Conservation (phyloP, 2,797 vertebrate genomes). For the Falco columbarius region DNA sequence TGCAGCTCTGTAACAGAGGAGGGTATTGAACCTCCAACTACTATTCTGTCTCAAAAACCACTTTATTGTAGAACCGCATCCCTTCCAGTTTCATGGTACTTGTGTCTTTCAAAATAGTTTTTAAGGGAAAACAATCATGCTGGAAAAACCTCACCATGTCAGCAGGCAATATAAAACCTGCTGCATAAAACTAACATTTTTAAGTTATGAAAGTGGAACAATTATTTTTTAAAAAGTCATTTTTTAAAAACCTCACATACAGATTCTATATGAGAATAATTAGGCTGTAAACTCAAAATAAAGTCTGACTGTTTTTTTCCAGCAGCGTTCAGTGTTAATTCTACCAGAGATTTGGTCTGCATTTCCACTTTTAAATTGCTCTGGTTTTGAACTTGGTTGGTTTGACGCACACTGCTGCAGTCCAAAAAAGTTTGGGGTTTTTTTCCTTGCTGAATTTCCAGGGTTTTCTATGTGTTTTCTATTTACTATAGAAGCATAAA, state of each 20-base stretch:
- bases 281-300: conserved; percentile 43
- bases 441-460: conserved; percentile 24
- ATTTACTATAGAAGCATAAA: background rate
- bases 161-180: background rate
- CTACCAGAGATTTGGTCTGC: conserved; percentile 28
- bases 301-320: conserved; percentile 56
- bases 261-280: conserved; percentile 37
- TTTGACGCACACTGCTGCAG: background rate
- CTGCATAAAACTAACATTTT: background rate
- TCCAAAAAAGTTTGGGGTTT: background rate
- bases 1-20: background rate
- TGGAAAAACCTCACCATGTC: background rate
- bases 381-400: conserved; percentile 48
- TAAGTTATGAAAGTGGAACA: background rate
- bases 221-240: background rate
- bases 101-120: background rate
- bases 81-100: background rate
- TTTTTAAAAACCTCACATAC: background rate
- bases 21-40: background rate
- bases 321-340: conserved; percentile 31
- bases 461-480: conserved; percentile 26
- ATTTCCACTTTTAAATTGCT: conserved; percentile 51
- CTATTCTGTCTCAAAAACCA: background rate
- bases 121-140: background rate
- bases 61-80: background rate